These are phyloP conservation scores for Aeoliscus strigatus DNA, from an alignment of 2,797 vertebrate genomes.

Conservation along the genomic window DNA sequence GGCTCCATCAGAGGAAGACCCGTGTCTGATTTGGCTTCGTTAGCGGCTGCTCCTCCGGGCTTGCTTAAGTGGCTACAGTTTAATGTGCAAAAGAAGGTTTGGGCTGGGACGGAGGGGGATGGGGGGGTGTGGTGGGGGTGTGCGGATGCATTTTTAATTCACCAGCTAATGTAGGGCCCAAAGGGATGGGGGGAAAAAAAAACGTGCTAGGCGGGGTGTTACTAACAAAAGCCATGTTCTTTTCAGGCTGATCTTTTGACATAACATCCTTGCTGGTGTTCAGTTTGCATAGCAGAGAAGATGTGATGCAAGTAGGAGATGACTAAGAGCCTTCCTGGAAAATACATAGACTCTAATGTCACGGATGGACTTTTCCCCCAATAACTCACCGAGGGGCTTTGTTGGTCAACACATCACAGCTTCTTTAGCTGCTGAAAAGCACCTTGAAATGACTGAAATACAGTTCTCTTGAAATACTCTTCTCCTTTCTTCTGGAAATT, in stretches of 20 bases:
- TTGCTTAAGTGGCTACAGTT: conserved; percentile 73
- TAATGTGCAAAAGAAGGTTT: conserved; percentile 64
- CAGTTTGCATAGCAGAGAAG: neutral
- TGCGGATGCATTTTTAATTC: conserved; percentile 73
- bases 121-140: neutral
- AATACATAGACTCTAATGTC: too few relatives aligned
- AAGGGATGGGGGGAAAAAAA: conserved; percentile 18
- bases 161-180: conserved; percentile 63
- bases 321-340: neutral
- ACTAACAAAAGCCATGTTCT: conserved; percentile 38
- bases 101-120: conserved; percentile 29
- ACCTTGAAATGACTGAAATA: too few relatives aligned
- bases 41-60: conserved; percentile 64
- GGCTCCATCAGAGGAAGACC: conserved; percentile 49
- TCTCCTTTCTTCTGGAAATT: too few relatives aligned
- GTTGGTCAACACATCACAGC: too few relatives aligned
- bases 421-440: too few relatives aligned
- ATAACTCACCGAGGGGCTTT: too few relatives aligned
- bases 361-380: too few relatives aligned
- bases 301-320: neutral
- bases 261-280: conserved; percentile 2
- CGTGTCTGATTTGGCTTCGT: conserved; percentile 59
- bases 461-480: too few relatives aligned
- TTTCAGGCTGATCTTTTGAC: conserved; percentile 26
- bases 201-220: conserved; percentile 32